Evolutionary conservation across 2,888 invertebrate genomes (phyloP).

Genomic region (Drosophila prostipennis): DNA sequence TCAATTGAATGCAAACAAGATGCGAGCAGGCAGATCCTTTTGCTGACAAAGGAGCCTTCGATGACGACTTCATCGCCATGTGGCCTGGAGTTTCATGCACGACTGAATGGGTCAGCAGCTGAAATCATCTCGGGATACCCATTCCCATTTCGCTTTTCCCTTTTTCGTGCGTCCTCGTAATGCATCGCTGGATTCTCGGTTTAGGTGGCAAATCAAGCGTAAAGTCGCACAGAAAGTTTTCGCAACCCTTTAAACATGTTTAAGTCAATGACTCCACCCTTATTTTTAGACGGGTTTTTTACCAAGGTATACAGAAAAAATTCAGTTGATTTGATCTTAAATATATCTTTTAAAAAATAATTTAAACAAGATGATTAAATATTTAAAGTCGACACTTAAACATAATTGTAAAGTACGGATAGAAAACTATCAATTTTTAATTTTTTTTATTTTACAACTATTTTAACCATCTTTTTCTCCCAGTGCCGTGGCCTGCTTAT

Average conservation of each 20-base stretch:
- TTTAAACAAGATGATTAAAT: not conserved
- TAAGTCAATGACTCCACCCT: slow-evolving; percentile 1
- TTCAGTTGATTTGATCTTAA: not conserved
- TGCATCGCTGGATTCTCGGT: slow-evolving; percentile 67
- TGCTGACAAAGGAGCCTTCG: slow-evolving; percentile 32
- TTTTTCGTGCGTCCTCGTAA: slow-evolving; percentile 35
- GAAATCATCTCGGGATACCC: slow-evolving; percentile 20
- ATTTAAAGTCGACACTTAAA: not conserved
- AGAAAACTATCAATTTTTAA: too few relatives aligned
- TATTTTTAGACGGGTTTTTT: not conserved
- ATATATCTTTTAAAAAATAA: not conserved
- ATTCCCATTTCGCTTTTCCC: slow-evolving; percentile 24
- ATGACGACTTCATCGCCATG: slow-evolving; percentile 51
- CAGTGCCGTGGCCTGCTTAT: slow-evolving; percentile 3
- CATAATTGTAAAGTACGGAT: too few relatives aligned
- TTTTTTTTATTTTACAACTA: too few relatives aligned
- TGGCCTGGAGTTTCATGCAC: slow-evolving; percentile 65
- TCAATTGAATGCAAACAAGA: slow-evolving; percentile 67
- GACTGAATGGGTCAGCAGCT: slow-evolving; percentile 51
- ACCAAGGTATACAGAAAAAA: not conserved
- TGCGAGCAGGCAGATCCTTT: slow-evolving; percentile 8
- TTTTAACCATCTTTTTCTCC: not conserved
- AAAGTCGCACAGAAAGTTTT: slow-evolving; percentile 63
- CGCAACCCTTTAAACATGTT: slow-evolving; percentile 26
- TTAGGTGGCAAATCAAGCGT: slow-evolving; percentile 67